A percentile compares a stretch with the other conserved stretches of the same genome.
phyloP scores from a whole-genome alignment of 2,888 invertebrate species.

The Caenorhabditis japonica region DNA sequence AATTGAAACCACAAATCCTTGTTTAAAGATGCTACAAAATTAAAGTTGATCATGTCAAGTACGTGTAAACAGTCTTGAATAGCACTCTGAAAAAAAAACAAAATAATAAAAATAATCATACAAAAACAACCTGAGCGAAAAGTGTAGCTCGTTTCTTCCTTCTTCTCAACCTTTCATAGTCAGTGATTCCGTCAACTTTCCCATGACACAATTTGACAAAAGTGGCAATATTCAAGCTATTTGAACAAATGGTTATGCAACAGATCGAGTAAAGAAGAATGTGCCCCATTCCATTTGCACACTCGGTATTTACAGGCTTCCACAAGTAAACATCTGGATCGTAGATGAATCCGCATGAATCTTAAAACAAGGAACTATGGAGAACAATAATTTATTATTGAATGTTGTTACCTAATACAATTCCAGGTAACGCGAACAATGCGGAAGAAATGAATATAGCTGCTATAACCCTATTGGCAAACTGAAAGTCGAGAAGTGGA shows the following conservation, averaged over 20 bases:
- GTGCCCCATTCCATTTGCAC: constrained; percentile 12
- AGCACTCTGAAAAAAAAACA: constrained; percentile 19
- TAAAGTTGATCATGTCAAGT: constrained; percentile 37
- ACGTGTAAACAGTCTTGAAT: constrained; percentile 34
- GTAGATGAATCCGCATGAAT: constrained; percentile 24
- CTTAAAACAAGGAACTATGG: constrained; percentile 7
- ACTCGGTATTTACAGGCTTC: constrained; percentile 18
- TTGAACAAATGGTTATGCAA: constrained; percentile 1
- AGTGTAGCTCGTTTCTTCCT: constrained; percentile 9
- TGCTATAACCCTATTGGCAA: constrained; percentile 2
- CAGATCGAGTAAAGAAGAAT: constrained; percentile 15
- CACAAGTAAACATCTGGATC: constrained; percentile 24
- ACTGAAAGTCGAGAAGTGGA: constrained; percentile 6
- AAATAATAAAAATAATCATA: no score
- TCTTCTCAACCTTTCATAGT: constrained; percentile 11
- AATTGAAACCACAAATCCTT: constrained; percentile 30
- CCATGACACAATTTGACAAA: constrained; percentile 22
- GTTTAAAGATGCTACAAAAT: constrained; percentile 5
- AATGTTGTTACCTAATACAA: constrained; percentile 13
- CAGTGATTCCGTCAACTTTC: constrained; percentile 10
- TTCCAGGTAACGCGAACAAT: constrained; percentile 2
- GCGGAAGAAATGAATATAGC: constrained; percentile 3
- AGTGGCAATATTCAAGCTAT: constrained; percentile 19
- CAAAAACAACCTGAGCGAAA: constrained; percentile 27
- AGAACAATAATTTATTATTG: no score